Percentiles rank a stretch among this genome's conserved stretches.
These are phyloP conservation scores for Sarcophaga variegata DNA, from an alignment of 2,888 invertebrate species.

Conservation along the genomic window DNA sequence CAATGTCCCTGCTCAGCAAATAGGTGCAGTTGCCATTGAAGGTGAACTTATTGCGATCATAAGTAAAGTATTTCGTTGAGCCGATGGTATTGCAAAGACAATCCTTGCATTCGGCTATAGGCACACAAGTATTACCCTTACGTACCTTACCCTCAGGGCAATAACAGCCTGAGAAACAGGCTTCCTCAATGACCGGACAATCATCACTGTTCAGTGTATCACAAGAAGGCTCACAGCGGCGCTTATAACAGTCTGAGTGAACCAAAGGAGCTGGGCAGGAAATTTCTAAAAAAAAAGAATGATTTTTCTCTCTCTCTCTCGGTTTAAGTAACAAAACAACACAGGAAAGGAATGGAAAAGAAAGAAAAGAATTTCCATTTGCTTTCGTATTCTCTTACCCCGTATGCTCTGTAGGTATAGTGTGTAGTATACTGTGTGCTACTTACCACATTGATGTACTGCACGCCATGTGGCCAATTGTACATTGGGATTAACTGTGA, in stretches of 20 bases:
- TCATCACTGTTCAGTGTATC: constrained; percentile 84
- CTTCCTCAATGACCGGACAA: constrained; percentile 86
- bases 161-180: constrained; percentile 92
- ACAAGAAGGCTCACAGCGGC: constrained; percentile 90
- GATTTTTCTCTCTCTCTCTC: too few relatives aligned
- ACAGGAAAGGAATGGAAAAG: background rate
- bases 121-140: constrained; percentile 87
- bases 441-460: constrained; percentile 84
- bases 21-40: constrained; percentile 94
- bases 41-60: constrained; percentile 90
- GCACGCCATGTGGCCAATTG: constrained; percentile 89
- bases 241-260: constrained; percentile 91
- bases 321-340: constrained; percentile 13
- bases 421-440: background rate
- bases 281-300: constrained; percentile 83
- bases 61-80: constrained; percentile 90
- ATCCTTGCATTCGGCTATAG: constrained; percentile 88
- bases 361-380: background rate
- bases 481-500: constrained; percentile 85
- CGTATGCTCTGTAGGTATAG: too few relatives aligned
- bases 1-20: constrained; percentile 87
- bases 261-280: constrained; percentile 89
- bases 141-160: constrained; percentile 89
- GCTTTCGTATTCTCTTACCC: background rate
- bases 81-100: constrained; percentile 90